Conservation (phyloP, 30 jellyfish, hydroid and myxozoan species). For the Rhopilema esculentum region DNA sequence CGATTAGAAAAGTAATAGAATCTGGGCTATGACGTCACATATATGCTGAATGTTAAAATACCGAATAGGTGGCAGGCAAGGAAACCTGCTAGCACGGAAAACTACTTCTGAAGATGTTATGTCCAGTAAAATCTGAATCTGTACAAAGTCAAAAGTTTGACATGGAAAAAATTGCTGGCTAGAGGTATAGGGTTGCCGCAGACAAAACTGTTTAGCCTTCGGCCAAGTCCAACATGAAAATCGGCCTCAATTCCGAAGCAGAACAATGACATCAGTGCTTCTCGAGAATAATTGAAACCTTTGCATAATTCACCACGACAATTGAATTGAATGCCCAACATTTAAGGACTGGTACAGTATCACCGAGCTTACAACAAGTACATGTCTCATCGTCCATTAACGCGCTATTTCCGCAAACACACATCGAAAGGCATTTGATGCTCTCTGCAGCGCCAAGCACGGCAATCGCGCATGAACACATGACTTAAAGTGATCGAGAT, state of each 20-base stretch:
- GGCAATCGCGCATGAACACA: not conserved
- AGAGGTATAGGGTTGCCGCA: not conserved
- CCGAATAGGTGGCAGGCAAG: not conserved
- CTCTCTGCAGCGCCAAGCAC: not conserved
- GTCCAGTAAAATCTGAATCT: not conserved
- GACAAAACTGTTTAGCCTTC: not conserved
- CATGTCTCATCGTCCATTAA: not conserved
- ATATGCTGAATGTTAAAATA: not conserved
- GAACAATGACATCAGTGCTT: too few species aligned
- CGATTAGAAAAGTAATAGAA: not conserved
- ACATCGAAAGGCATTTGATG: not conserved
- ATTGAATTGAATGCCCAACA: too few species aligned
- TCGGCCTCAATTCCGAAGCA: too few species aligned
- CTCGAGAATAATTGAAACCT: too few species aligned
- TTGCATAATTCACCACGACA: too few species aligned
- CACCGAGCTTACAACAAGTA: not conserved
- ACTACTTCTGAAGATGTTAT: not conserved
- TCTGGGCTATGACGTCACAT: not conserved
- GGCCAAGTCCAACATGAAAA: not conserved
- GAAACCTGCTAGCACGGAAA: not conserved
- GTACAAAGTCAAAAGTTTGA: not conserved
- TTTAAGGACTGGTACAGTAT: not conserved
- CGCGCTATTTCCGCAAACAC: not conserved
- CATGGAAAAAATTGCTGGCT: not conserved
- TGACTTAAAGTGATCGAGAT: not conserved